Base-by-base conservation (phyloP, 2,888 invertebrate species). In the Trichogramma evanescens region DNA sequence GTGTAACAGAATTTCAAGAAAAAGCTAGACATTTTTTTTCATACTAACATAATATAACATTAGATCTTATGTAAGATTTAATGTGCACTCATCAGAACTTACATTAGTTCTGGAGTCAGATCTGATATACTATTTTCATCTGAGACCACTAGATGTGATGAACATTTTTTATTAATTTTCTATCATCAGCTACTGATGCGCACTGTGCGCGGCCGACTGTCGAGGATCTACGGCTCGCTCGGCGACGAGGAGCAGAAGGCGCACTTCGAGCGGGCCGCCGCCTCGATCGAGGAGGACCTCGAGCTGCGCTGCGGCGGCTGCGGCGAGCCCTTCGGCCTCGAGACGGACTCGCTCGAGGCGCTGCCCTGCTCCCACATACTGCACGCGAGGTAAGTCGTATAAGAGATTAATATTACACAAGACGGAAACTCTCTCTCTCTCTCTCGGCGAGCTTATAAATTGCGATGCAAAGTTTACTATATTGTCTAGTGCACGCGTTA, bases 301-400 rank as follows among this genome's bases (percentile, higher is more conserved):
- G 88, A 89, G 66, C 82, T 94, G 3, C 84, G 86, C 48, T 94
- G 94, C 72, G 93, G 91, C 2, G 86, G 89, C 5, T 93, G 93
- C 74, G 87, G 91, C 60, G 87, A 89, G 66, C 85, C 89, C 2
- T 86, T 93, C 65, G 89, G 89, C 3, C 78, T 85, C 60, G 86
- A 88, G 67, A 85, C 87, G 0, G 87, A 87, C 69, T 85, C 85
- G 10, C 80, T 93, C 50, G 92, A 93, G 68, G 89, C 90, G 10
- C 79, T 93, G 66, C 91, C 92, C 3, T 94, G 93, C 79, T 88
- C 91, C 4, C 93, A 93, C 74, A 91, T 93, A 67, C 83, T 93
- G 53, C 93, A 93, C 72, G 87, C 90, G 50, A 87, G 89, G 91
- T 90, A 76, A 66, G 61, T 43, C 13, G 9, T 26, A 13, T 2